Base-by-base conservation (phyloP, 2,113 vertebrate species). In the Spilogale gracilis region DNA sequence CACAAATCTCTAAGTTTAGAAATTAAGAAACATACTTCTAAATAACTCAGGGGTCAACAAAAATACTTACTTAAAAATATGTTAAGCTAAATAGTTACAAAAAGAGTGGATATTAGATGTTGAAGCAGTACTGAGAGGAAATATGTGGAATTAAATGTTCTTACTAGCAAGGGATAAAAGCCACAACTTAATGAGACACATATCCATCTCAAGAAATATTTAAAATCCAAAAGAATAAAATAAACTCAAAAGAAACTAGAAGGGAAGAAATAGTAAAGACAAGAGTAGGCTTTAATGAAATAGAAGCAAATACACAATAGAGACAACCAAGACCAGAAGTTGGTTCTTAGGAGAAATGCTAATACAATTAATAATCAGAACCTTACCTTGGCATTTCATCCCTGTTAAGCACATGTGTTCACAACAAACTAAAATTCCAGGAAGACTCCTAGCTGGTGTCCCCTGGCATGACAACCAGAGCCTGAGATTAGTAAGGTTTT, bases 31-130 rank as follows among this genome's bases (percentile, higher is more conserved):
- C 9, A 38, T 11, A 56, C 21, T 82, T 88, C 76, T 76, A 81
- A 73, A 48, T 92, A 74, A 88, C 14, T 74, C 8, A 95, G 9
- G 25, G 20, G 14, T n/a, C 27, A 96, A 92, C n/a, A 95, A 87
- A 56, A 56, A 74, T 38, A 54, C 3, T n/a, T 86, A 80, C 52
- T 71, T 67, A 65, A 87, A 63, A 96, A 74, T 85, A 69, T n/a
- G 61, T 54, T 30, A 79, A 63, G 52, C 23, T 95, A 87, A 71
- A 23, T 56, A 50, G 80, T 73, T 71, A 87, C 63, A 25, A 87
- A 71, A 95, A 71, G 18, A 58, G 74, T 32, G 38, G 23, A n/a
- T 87, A 87, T 32, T 61, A 67, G 16, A 91, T 48, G 21, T 20
- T 14, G 58, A 54, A 79, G 76, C 14, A 88, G 20, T 61, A 81